A percentile compares a stretch with the other conserved stretches of the same genome.
Conservation (phyloP, 2,797 vertebrate genomes). For the Antennarius maculatus region DNA sequence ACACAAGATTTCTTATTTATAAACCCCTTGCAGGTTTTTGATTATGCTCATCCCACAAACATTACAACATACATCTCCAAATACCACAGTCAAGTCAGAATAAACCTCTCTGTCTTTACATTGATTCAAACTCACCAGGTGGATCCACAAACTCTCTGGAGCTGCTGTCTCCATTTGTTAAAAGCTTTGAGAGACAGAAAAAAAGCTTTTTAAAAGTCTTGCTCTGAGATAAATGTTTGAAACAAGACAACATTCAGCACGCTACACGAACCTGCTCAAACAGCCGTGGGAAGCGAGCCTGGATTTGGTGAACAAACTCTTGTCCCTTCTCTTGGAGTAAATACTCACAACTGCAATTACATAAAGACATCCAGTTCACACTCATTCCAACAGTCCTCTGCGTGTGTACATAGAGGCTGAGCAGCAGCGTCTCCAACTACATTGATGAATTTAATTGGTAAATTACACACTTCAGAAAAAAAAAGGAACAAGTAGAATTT, state of each 20-base stretch:
- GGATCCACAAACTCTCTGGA: constrained; percentile 91
- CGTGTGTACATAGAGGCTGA: neutral
- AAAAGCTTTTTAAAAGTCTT: neutral
- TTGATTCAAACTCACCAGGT: constrained; percentile 83
- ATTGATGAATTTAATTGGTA: neutral
- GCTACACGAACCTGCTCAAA: constrained; percentile 90
- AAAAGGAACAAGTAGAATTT: constrained; percentile 38
- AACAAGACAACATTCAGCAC: neutral
- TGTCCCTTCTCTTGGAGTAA: constrained; percentile 92
- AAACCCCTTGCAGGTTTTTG: neutral
- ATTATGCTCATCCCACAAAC: neutral
- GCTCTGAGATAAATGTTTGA: neutral
- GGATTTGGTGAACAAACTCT: constrained; percentile 93
- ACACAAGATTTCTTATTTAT: neutral
- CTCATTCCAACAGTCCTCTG: neutral
- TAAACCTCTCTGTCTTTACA: neutral
- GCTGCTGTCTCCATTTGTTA: constrained; percentile 88
- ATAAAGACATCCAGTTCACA: neutral
- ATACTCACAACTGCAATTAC: constrained; percentile 89
- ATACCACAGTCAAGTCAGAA: neutral
- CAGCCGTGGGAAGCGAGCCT: constrained; percentile 94
- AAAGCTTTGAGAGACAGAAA: constrained; percentile 77
- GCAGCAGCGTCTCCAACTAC: neutral
- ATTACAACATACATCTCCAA: too few species aligned
- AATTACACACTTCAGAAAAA: neutral